Evolutionary conservation across 2,888 invertebrate species (phyloP), one percentile per base, ranked within the genome.

Genomic region (Dichetophora obliterata): DNA sequence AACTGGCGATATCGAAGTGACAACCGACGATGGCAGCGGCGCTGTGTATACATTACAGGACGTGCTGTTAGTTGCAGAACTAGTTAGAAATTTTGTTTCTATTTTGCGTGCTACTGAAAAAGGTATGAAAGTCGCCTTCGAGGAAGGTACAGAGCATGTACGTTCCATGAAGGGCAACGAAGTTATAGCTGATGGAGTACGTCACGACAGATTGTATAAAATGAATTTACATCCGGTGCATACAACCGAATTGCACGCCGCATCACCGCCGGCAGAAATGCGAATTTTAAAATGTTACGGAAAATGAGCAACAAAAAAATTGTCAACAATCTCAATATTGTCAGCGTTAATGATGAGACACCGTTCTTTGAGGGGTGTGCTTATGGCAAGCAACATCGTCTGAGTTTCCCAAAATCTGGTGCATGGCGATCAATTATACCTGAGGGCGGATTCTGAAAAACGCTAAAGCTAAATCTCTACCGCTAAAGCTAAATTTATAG

Each of bases 1-100:
- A 24, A 76, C 71, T 9, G 80, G 80, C n/a, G 76, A 78, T 27
- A 79, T 82, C 22, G 63, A 81, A 70, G 78, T 81, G 19, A 68
- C 78, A 68, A 73, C 37, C 5, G 52, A 65, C 70, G 61, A 50
- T 24, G 11, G 22, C 59, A 14, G 27, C 8, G 22, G 19, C 65
- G 5, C 52, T 16, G 61, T 8, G 19, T 24, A 78, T 27, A 76
- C 77, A 9, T 76, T 77, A 5, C 77, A 81, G 27, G 73, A 80
- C 19, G 82, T 80, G 3, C 73, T 82, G n/a, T 79, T 57, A 57
- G 57, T 57, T 57, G 14, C 57, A 22, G 75, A 78, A 9, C 59
- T 75, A 16, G 59, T 73, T 50, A 71, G 69, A 48, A 75, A 80
- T 72, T 79, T 75, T 59, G 48, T 70, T 63, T 80, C 78, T 63